Percentiles rank a stretch among this genome's conserved stretches.
Evolutionary conservation across 1,140 invertebrate genomes (phyloP).

Genomic region (Drosophila lowei): DNA sequence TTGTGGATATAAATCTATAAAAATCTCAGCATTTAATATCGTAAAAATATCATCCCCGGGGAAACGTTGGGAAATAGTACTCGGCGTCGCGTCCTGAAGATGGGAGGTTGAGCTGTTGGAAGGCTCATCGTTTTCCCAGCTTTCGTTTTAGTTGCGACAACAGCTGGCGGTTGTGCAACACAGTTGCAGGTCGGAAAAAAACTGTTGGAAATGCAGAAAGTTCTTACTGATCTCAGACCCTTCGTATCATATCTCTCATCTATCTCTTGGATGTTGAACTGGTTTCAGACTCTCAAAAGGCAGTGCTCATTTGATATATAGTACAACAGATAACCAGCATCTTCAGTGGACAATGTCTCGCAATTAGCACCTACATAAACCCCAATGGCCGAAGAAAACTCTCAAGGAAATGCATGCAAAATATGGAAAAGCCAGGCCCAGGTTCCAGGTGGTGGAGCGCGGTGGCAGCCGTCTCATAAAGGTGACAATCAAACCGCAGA

Average conservation of each 20-base stretch:
- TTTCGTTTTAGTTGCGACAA: conserved; percentile 49
- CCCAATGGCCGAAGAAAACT: conserved; percentile 19
- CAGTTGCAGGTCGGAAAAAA: conserved; percentile 13
- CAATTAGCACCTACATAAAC: conserved; percentile 68
- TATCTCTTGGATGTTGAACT: too few species aligned
- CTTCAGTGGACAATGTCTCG: conserved; percentile 37
- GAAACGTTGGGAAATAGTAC: not conserved
- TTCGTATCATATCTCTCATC: too few species aligned
- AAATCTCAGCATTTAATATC: conserved; percentile 71
- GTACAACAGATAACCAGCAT: too few species aligned
- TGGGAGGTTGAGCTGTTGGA: conserved; percentile 2
- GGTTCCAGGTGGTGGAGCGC: conserved; percentile 1
- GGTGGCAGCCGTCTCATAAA: conserved; percentile 26
- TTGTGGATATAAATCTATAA: conserved; percentile 77
- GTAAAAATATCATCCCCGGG: conserved; percentile 41
- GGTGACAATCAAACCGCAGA: conserved; percentile 57
- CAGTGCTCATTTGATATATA: too few species aligned
- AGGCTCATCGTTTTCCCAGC: conserved; percentile 30
- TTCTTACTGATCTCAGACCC: too few species aligned
- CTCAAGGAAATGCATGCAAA: conserved; percentile 12
- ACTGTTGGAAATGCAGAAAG: not conserved
- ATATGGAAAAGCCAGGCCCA: not conserved
- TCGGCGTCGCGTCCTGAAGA: too few species aligned
- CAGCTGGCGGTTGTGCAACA: conserved; percentile 45
- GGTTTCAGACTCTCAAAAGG: too few species aligned